Percentiles rank a stretch among this genome's conserved stretches.
phyloP scores from a whole-genome alignment of 2,888 invertebrate species.

The Allolobophora icterica region DNA sequence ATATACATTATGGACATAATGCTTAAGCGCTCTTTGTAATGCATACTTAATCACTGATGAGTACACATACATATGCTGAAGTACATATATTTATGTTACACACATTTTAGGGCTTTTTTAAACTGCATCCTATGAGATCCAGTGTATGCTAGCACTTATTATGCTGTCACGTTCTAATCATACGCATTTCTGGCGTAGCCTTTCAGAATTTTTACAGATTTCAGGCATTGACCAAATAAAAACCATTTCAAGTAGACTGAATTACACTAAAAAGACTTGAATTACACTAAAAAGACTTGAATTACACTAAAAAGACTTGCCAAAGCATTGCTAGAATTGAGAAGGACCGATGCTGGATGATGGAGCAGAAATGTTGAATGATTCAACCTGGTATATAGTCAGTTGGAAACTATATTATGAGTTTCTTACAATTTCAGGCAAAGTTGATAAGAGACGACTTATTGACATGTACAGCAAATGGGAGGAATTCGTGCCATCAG shows the following conservation, averaged over 20 bases:
- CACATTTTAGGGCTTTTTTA: background rate
- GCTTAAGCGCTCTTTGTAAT: too few relatives aligned
- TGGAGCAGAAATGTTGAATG: background rate
- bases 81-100: background rate
- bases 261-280: too few relatives aligned
- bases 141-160: background rate
- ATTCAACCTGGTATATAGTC: background rate
- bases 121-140: background rate
- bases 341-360: background rate
- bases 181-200: background rate
- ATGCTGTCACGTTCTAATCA: background rate
- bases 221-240: background rate
- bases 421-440: background rate
- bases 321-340: too few relatives aligned
- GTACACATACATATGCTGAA: too few relatives aligned
- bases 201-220: background rate
- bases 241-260: background rate
- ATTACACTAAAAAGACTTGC: too few relatives aligned
- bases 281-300: too few relatives aligned
- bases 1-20: too few relatives aligned
- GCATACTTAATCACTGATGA: too few relatives aligned
- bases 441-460: conserved; percentile 5
- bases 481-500: background rate
- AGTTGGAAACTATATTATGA: background rate
- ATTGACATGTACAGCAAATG: background rate